Conservation (phyloP, 2,888 invertebrate species). For the Ceramica pisi region DNA sequence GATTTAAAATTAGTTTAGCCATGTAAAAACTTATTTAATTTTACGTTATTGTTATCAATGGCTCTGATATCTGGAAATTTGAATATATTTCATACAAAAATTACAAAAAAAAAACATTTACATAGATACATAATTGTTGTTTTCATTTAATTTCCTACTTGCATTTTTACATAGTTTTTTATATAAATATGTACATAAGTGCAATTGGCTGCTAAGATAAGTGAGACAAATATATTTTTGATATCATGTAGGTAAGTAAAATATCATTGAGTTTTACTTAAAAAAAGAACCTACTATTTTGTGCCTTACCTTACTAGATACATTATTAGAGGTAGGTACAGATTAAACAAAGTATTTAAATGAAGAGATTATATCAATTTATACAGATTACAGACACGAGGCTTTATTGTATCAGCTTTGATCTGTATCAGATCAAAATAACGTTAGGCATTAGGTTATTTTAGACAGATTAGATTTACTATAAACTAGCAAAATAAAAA, state of each 20-base stretch:
- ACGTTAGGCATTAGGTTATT: constrained; percentile 60
- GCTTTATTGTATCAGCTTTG: constrained; percentile 78
- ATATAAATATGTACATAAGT: constrained; percentile 50
- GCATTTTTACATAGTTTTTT: constrained; percentile 55
- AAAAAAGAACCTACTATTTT: constrained; percentile 16
- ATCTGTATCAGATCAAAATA: constrained; percentile 88
- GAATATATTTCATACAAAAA: constrained; percentile 19
- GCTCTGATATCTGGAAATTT: constrained; percentile 36
- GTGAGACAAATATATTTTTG: constrained; percentile 30
- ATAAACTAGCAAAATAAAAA: constrained; percentile 35
- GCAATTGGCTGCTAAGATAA: constrained; percentile 37
- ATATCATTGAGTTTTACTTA: not conserved
- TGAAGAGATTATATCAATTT: constrained; percentile 51
- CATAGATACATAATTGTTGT: constrained; percentile 13
- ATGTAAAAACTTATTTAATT: constrained; percentile 51
- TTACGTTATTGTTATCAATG: constrained; percentile 36
- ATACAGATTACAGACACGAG: constrained; percentile 76
- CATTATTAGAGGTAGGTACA: constrained; percentile 8
- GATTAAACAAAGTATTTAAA: constrained; percentile 25
- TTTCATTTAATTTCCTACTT: constrained; percentile 44
- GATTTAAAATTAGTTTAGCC: constrained; percentile 49
- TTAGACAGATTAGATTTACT: constrained; percentile 48
- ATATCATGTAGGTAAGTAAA: constrained; percentile 2
- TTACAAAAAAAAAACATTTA: constrained; percentile 28
- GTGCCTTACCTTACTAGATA: constrained; percentile 3